Conservation (phyloP, 2,888 invertebrate genomes). For the Lochmaea crataegi region DNA sequence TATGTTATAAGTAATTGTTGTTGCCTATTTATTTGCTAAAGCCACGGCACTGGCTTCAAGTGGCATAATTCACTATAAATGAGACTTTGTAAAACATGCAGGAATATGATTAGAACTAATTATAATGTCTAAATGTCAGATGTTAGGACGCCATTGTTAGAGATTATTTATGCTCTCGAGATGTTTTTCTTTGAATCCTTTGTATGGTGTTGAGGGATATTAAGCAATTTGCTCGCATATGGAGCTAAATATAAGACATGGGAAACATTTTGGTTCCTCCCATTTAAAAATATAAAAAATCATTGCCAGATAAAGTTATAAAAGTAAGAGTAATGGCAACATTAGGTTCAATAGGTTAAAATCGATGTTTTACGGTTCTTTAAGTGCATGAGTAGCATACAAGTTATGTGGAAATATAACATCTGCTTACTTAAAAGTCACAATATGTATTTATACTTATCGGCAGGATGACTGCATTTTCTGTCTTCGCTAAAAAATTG, state of each 20-base stretch:
- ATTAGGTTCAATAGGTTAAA: conserved; percentile 5
- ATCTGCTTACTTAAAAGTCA: not conserved
- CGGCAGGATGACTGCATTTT: not conserved
- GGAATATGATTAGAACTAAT: conserved; percentile 34
- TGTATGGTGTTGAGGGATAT: conserved; percentile 28
- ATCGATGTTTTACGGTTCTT: not conserved
- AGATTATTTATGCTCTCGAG: conserved; percentile 32
- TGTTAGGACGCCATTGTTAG: conserved; percentile 26
- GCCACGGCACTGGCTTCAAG: not conserved
- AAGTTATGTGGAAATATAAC: not conserved
- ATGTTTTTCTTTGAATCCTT: conserved; percentile 11
- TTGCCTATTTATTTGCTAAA: not conserved
- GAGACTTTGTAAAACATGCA: conserved; percentile 27
- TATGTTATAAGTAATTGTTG: too few relatives aligned
- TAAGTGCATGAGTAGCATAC: not conserved
- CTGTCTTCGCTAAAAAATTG: too few relatives aligned
- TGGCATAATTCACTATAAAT: conserved; percentile 16
- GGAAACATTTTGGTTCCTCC: conserved; percentile 19
- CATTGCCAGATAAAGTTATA: not conserved
- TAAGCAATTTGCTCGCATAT: conserved; percentile 22
- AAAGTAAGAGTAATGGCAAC: not conserved
- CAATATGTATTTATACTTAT: not conserved
- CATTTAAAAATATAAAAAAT: conserved; percentile 13
- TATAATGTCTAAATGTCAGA: conserved; percentile 34
- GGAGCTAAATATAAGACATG: conserved; percentile 6